Base-by-base conservation (phyloP, 2,888 invertebrate genomes). In the Zootermopsis nevadensis region DNA sequence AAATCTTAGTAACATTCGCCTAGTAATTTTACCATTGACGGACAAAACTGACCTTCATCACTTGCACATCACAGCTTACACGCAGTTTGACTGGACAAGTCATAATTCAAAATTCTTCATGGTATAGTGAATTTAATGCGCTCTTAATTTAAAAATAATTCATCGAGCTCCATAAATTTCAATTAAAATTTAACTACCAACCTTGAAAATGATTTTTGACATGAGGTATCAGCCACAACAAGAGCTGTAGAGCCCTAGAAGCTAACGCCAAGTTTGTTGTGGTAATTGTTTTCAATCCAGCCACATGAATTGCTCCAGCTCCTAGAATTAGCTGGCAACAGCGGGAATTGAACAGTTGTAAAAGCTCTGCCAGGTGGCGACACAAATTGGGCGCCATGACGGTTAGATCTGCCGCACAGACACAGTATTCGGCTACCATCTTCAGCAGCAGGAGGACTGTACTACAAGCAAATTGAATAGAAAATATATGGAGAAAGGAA, bases 261-360 rank as follows among this genome's bases (percentile, higher is more conserved):
- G 96, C 95, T 86, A 97, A 90, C 19, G 96, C 98, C 87, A 99
- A 91, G 90, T 99, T 98, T 55, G 96, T 96, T 87, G 97, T 98
- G 7, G 98, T 98, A 86, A 98, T 98, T 38, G 97, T 98, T 90
- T 97, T 97, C 82, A 97, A 90, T 8, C 99, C 99, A 60, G 98
- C 98, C 85, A 97, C 95, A 88, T 97, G 96, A 88, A 99, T 93
- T 10, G 99, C 99, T 72, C 99, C 99, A 67, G 99, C 99, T 72
- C 99, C 99, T 82, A 99, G 91, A 82, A 99, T 97, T 86, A 99
- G 91, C 89, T 99, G 98, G 90, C 97, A 98, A 87, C 95, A 95
- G 84, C 95, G 92, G 8, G 96, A 96, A 90, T 97, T 97, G 87
- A 96, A 97, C 86, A 96, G 94, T 88, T 97, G 93, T 85, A 98